Conservation (phyloP, 2,797 vertebrate species). For the Synaphobranchus kaupii region DNA sequence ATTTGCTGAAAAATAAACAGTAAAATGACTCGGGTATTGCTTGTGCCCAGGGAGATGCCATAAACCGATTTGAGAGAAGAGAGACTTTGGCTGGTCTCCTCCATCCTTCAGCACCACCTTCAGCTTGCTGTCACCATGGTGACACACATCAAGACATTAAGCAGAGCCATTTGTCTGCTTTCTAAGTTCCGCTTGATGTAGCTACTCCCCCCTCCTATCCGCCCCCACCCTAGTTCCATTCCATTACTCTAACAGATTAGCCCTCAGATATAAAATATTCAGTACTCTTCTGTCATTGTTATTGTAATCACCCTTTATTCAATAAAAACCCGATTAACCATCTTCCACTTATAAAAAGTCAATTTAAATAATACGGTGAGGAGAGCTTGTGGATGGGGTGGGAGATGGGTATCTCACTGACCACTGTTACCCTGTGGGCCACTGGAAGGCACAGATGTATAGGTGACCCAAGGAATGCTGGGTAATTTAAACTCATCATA, state of each 20-base stretch:
- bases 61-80: conserved; percentile 70
- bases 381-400: neutral
- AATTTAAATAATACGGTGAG: neutral
- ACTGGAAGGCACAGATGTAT: neutral
- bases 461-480: neutral
- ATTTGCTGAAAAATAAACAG: neutral
- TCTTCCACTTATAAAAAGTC: neutral
- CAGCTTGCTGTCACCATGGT: conserved; percentile 57
- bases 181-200: neutral
- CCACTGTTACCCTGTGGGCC: neutral
- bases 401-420: neutral
- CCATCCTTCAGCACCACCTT: conserved; percentile 73
- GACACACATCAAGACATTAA: neutral
- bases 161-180: neutral
- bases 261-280: neutral
- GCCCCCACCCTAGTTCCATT: neutral
- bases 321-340: neutral
- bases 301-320: conserved; percentile 9
- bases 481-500: neutral
- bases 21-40: neutral
- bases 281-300: neutral
- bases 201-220: neutral
- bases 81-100: conserved; percentile 66
- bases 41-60: conserved; percentile 58
- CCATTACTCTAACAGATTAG: neutral